phyloP scores from a whole-genome alignment of 1,140 invertebrate genomes.

The Orchesella cincta region DNA sequence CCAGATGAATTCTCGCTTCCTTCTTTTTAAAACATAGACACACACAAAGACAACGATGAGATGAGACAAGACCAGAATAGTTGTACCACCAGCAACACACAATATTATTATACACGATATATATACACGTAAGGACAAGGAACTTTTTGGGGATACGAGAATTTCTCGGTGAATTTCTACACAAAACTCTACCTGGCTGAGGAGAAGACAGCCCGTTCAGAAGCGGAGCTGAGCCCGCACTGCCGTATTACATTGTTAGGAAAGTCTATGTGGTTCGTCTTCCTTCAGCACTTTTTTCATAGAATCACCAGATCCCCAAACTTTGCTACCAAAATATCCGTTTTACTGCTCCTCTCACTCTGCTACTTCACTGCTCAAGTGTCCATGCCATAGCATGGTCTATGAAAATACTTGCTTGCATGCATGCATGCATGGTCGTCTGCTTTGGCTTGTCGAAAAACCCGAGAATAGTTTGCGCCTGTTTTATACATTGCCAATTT shows the following conservation, averaged over 20 bases:
- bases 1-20: neutral
- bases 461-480: neutral
- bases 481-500: neutral
- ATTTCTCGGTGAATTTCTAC: neutral
- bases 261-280: neutral
- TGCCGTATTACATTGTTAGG: neutral
- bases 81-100: neutral
- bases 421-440: neutral
- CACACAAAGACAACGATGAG: neutral
- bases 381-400: no score
- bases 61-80: neutral
- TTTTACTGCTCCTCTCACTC: neutral
- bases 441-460: neutral
- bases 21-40: neutral
- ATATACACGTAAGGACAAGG: no score
- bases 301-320: slow-evolving; percentile 1
- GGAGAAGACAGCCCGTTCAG: neutral
- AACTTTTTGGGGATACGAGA: slow-evolving; percentile 3
- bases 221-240: slow-evolving; percentile 11
- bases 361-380: no score
- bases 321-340: neutral
- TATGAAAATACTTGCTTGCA: no score
- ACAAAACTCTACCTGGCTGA: neutral
- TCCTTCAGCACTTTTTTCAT: no score
- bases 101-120: no score